Evolutionary conservation across 1,140 invertebrate genomes (phyloP), one percentile per base, ranked within the genome.

Genomic region (Trichogramma pretiosum): DNA sequence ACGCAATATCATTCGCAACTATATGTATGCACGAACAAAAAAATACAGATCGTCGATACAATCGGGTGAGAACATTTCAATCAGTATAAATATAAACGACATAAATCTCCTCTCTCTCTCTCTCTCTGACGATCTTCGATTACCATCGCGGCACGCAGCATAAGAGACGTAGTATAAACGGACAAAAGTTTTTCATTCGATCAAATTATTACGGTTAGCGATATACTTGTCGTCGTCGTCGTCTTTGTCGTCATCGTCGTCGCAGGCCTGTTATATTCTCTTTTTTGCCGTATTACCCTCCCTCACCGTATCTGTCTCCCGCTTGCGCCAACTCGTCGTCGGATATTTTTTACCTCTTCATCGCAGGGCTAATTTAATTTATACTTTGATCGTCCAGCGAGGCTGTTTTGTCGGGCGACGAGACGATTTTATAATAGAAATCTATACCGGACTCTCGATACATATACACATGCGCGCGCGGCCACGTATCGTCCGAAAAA

Each of bases 41-140:
- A n/a, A n/a, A n/a, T n/a, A n/a, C n/a, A n/a, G n/a, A n/a, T n/a
- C n/a, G n/a, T n/a, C n/a, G n/a, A n/a, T n/a, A n/a, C n/a, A 64
- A 70, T 71, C 68, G 67, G 68, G 69, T 69, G 68, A 72, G 68
- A 72, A 72, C 69, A 68, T 70, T 70, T 70, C 69, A 72, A 72
- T 72, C 69, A 70, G 69, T 65, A 70, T n/a, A n/a, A n/a, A n/a
- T n/a, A n/a, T n/a, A n/a, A n/a, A 66, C 61, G 62, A 69, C 69
- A 72, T 70, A 70, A 70, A n/a, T 45, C 49, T 54, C 49, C 52
- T 50, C 48, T 58, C 50, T 50, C 30, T 55, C 53, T 55, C 38
- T 48, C 50, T 52, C 50, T 49, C 44, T 56, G 48, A 55, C 48
- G 55, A 45, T 59, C n/a, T n/a, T n/a, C n/a, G n/a, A n/a, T n/a